Evolutionary conservation across 53 echinoderm and acorn worm species (phyloP).

Genomic region (Actinopyga echinites): DNA sequence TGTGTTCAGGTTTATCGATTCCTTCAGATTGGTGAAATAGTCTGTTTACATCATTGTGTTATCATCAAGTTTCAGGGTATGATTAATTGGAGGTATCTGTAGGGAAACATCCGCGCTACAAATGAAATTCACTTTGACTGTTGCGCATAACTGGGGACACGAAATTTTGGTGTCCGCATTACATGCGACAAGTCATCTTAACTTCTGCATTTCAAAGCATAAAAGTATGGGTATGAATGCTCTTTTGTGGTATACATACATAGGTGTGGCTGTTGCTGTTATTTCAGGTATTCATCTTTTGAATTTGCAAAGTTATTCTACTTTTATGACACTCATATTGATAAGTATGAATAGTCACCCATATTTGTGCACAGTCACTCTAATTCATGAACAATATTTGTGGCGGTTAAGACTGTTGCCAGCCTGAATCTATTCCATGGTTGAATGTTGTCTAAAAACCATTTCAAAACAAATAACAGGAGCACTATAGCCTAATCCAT

Average conservation of each 20-base stretch:
- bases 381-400: slow-evolving; percentile 20
- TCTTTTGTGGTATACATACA: slow-evolving; percentile 13
- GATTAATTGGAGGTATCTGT: slow-evolving; percentile 2
- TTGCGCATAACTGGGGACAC: slow-evolving; percentile 20
- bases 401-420: slow-evolving; percentile 13
- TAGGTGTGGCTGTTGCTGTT: slow-evolving; percentile 8
- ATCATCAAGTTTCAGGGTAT: slow-evolving; percentile 11
- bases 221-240: slow-evolving; percentile 14
- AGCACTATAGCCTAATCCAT: not conserved
- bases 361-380: slow-evolving; percentile 12
- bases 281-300: not conserved
- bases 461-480: slow-evolving; percentile 1
- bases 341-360: slow-evolving; percentile 1
- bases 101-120: not conserved
- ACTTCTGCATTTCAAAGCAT: slow-evolving; percentile 14
- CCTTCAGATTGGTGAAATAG: slow-evolving; percentile 12
- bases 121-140: slow-evolving; percentile 16
- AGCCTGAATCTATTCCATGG: slow-evolving; percentile 12
- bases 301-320: slow-evolving; percentile 6
- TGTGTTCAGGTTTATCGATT: slow-evolving; percentile 7
- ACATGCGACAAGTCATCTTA: slow-evolving; percentile 14
- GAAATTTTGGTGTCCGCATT: slow-evolving; percentile 6
- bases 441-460: slow-evolving; percentile 6
- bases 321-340: slow-evolving; percentile 11
- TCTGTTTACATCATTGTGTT: slow-evolving; percentile 17